These are phyloP conservation scores for Hypsopygia costalis DNA, from an alignment of 2,888 invertebrate genomes.

Conservation along the genomic window DNA sequence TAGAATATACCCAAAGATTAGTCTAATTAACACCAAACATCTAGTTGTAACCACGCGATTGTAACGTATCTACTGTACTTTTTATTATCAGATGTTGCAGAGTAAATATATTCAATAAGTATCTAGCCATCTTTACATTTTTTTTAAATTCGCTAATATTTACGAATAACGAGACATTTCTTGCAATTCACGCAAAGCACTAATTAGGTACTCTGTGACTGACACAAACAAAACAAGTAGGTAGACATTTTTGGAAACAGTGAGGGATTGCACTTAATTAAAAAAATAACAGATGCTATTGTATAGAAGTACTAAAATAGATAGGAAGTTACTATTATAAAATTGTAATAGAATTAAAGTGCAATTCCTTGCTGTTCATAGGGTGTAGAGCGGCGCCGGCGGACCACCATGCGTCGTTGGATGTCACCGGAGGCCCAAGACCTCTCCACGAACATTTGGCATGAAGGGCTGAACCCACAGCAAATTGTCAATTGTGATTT, in stretches of 20 bases:
- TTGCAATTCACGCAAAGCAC: too few species aligned
- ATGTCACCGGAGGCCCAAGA: constrained; percentile 60
- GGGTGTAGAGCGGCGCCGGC: constrained; percentile 31
- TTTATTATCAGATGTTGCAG: too few species aligned
- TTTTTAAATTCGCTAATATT: too few species aligned
- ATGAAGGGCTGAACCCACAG: constrained; percentile 31
- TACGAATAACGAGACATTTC: too few species aligned
- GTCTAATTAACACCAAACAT: too few species aligned
- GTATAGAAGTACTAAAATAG: not conserved
- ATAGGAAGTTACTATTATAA: not conserved
- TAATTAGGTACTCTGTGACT: too few species aligned
- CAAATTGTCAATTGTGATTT: constrained; percentile 22
- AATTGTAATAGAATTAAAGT: constrained; percentile 28
- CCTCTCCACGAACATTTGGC: constrained; percentile 52
- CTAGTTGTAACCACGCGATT: too few species aligned
- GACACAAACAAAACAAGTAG: too few species aligned
- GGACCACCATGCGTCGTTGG: constrained; percentile 43
- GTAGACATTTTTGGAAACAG: constrained; percentile 34
- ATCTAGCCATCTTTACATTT: too few species aligned
- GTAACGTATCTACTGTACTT: too few species aligned
- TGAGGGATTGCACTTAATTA: constrained; percentile 57
- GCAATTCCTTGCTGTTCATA: constrained; percentile 65
- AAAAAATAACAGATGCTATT: not conserved
- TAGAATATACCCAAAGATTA: too few species aligned
- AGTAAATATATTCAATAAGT: too few species aligned